Percentiles rank a stretch among this genome's conserved stretches.
Conservation (phyloP, 2,888 invertebrate genomes). For the Drosophila hamatofila region DNA sequence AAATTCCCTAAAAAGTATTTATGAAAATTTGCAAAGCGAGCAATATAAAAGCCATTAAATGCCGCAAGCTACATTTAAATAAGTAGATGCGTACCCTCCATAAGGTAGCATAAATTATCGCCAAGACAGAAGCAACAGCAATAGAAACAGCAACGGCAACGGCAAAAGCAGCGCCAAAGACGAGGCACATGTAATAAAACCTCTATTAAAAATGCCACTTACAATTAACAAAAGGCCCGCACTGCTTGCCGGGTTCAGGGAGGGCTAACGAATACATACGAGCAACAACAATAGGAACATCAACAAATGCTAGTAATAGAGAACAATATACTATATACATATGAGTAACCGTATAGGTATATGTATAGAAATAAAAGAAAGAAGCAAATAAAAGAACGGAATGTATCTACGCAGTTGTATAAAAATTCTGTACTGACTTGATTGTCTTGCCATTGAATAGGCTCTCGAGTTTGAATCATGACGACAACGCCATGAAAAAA, state of each 20-base stretch:
- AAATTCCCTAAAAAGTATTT: slow-evolving; percentile 41
- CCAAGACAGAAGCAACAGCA: slow-evolving; percentile 2
- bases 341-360: slow-evolving; percentile 11
- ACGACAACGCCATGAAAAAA: slow-evolving; percentile 26
- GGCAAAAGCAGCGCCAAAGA: slow-evolving; percentile 24
- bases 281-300: slow-evolving; percentile 1
- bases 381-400: slow-evolving; percentile 34
- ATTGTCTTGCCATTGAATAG: slow-evolving; percentile 62
- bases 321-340: slow-evolving; percentile 13
- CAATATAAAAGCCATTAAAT: slow-evolving; percentile 63
- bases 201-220: slow-evolving; percentile 73
- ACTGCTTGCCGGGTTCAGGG: slow-evolving; percentile 42
- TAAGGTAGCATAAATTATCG: slow-evolving; percentile 66
- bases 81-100: slow-evolving; percentile 51
- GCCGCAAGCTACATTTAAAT: slow-evolving; percentile 64
- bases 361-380: not conserved
- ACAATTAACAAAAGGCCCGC: slow-evolving; percentile 72
- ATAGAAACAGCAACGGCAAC: not conserved
- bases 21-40: slow-evolving; percentile 51
- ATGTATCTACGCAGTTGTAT: slow-evolving; percentile 73
- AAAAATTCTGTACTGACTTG: slow-evolving; percentile 56
- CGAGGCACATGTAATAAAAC: slow-evolving; percentile 59
- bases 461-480: slow-evolving; percentile 23
- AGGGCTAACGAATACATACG: slow-evolving; percentile 50
- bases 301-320: slow-evolving; percentile 21